These are phyloP conservation scores for Rhyzopertha dominica DNA, from an alignment of 1,140 invertebrate species.

Conservation along the genomic window DNA sequence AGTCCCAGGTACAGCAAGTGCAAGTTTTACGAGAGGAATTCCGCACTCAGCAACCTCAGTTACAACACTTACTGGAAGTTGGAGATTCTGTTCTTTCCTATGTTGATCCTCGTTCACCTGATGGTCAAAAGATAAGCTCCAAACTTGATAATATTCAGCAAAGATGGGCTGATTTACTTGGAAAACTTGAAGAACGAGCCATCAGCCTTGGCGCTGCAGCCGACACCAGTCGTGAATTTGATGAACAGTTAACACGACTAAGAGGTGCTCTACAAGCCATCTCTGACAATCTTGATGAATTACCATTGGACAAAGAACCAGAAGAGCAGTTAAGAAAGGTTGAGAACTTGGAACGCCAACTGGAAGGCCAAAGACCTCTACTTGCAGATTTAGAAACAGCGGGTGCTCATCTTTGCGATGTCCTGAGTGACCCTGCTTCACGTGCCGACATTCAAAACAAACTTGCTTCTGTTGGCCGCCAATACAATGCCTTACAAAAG, in stretches of 20 bases:
- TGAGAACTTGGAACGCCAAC: slow-evolving; percentile 78
- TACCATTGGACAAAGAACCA: slow-evolving; percentile 76
- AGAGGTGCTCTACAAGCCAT: slow-evolving; percentile 78
- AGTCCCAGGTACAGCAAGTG: slow-evolving; percentile 90
- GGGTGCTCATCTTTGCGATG: slow-evolving; percentile 78
- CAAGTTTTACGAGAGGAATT: slow-evolving; percentile 92
- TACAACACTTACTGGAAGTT: slow-evolving; percentile 78
- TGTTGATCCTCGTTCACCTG: slow-evolving; percentile 64
- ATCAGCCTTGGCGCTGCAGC: slow-evolving; percentile 80
- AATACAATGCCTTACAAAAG: slow-evolving; percentile 80
- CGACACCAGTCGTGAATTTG: slow-evolving; percentile 85
- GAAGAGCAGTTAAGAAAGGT: slow-evolving; percentile 83
- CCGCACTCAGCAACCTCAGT: slow-evolving; percentile 80
- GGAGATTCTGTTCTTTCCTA: slow-evolving; percentile 70
- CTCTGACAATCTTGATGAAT: slow-evolving; percentile 77
- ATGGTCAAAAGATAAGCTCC: slow-evolving; percentile 64
- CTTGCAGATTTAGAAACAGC: slow-evolving; percentile 83
- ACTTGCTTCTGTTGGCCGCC: slow-evolving; percentile 71
- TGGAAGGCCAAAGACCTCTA: slow-evolving; percentile 80
- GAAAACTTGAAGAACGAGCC: slow-evolving; percentile 75
- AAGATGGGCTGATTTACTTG: slow-evolving; percentile 76
- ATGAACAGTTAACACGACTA: slow-evolving; percentile 74
- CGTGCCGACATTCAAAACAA: slow-evolving; percentile 87
- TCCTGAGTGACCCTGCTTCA: slow-evolving; percentile 85
- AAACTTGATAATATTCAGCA: slow-evolving; percentile 63